phyloP scores from a whole-genome alignment of 2,797 vertebrate species.

The Acanthornis magna region DNA sequence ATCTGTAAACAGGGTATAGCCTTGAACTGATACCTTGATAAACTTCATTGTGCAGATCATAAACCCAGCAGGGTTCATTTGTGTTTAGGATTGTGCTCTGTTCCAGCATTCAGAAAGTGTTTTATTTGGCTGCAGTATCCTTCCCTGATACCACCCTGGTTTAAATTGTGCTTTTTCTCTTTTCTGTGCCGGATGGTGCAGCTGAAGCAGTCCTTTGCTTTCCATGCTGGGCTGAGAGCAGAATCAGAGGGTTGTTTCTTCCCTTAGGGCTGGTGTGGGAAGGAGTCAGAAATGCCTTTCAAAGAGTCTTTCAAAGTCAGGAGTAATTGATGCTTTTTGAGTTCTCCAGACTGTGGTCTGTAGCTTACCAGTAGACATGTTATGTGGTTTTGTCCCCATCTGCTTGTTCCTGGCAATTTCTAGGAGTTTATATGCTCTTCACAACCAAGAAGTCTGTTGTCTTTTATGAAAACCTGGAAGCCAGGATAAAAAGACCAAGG shows the following conservation, averaged over 20 bases:
- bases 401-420: slow-evolving; percentile 28
- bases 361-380: slow-evolving; percentile 13
- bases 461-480: slow-evolving; percentile 21
- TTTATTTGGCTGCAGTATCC: slow-evolving; percentile 48
- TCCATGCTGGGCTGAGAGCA: not conserved
- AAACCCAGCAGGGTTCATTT: slow-evolving; percentile 45
- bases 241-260: slow-evolving; percentile 21
- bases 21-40: slow-evolving; percentile 23
- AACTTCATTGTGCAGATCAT: slow-evolving; percentile 32
- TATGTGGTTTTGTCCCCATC: slow-evolving; percentile 39
- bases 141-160: not conserved
- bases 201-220: not conserved
- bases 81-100: not conserved
- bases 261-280: not conserved
- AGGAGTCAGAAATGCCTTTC: slow-evolving; percentile 21
- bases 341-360: slow-evolving; percentile 34
- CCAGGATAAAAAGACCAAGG: not conserved
- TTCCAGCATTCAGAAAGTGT: slow-evolving; percentile 39
- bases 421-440: not conserved
- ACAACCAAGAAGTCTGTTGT: not conserved
- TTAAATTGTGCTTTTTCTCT: slow-evolving; percentile 25
- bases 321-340: slow-evolving; percentile 31
- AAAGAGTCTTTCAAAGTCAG: slow-evolving; percentile 22
- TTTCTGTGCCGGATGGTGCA: not conserved
- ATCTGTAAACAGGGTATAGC: slow-evolving; percentile 14